Percentiles rank a stretch among this genome's conserved stretches.
These are phyloP conservation scores for Perca fluviatilis DNA, from an alignment of 2,113 vertebrate genomes.

Conservation along the genomic window DNA sequence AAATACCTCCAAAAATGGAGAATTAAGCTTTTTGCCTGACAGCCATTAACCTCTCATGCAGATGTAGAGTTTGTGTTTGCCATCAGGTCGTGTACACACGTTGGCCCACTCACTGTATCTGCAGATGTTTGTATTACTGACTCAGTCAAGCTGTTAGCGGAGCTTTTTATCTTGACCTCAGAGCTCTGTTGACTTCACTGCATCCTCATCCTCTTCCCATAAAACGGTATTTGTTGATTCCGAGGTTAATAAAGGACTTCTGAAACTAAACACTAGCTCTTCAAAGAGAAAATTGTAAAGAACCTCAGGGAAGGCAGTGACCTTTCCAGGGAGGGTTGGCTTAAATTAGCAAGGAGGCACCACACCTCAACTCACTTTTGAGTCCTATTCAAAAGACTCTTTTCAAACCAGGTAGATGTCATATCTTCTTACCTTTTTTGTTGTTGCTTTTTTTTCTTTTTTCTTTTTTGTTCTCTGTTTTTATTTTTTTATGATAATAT, in stretches of 20 bases:
- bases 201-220: slow-evolving; percentile 72
- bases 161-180: slow-evolving; percentile 64
- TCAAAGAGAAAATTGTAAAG: slow-evolving; percentile 60
- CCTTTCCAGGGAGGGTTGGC: slow-evolving; percentile 42
- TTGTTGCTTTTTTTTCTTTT: neutral
- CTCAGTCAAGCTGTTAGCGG: slow-evolving; percentile 57
- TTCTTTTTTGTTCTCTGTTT: neutral
- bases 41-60: slow-evolving; percentile 25
- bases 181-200: slow-evolving; percentile 52
- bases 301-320: slow-evolving; percentile 47
- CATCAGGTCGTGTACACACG: slow-evolving; percentile 37
- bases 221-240: slow-evolving; percentile 75
- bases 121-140: slow-evolving; percentile 66
- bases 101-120: slow-evolving; percentile 48
- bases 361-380: slow-evolving; percentile 38
- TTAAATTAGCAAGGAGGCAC: slow-evolving; percentile 35
- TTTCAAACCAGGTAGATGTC: slow-evolving; percentile 16
- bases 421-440: neutral
- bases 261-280: slow-evolving; percentile 63
- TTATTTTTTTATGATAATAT: neutral
- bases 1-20: slow-evolving; percentile 17
- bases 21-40: neutral
- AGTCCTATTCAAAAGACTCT: slow-evolving; percentile 25
- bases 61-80: slow-evolving; percentile 41
- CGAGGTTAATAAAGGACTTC: slow-evolving; percentile 67